phyloP scores from a whole-genome alignment of 2,797 vertebrate species.

The Rhinella marina region DNA sequence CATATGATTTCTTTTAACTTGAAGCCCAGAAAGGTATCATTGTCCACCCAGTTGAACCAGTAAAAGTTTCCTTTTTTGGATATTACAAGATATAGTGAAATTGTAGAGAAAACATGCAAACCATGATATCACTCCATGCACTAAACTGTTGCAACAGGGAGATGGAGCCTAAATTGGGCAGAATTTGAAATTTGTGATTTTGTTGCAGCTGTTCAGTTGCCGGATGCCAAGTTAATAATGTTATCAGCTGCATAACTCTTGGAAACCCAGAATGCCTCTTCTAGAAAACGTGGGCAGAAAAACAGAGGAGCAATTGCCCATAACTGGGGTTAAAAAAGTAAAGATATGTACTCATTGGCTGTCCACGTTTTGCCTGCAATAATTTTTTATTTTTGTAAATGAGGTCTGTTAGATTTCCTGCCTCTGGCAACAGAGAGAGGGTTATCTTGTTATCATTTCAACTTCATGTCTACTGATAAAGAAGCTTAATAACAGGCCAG shows the following conservation, averaged over 20 bases:
- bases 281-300: background rate
- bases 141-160: background rate
- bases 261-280: background rate
- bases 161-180: background rate
- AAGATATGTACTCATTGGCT: background rate
- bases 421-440: background rate
- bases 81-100: background rate
- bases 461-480: background rate
- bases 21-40: too few relatives aligned
- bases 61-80: background rate
- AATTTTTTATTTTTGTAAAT: background rate
- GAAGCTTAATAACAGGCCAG: background rate
- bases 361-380: background rate
- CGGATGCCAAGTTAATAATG: background rate
- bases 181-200: background rate
- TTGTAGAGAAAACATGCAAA: background rate
- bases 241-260: background rate
- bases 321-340: background rate
- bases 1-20: too few relatives aligned
- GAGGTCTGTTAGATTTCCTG: background rate
- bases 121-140: background rate
- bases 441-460: background rate
- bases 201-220: background rate
- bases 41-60: too few relatives aligned
- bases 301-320: background rate